These are phyloP conservation scores for Drosophila triauraria DNA, from an alignment of 1,140 invertebrate genomes.

Conservation along the genomic window DNA sequence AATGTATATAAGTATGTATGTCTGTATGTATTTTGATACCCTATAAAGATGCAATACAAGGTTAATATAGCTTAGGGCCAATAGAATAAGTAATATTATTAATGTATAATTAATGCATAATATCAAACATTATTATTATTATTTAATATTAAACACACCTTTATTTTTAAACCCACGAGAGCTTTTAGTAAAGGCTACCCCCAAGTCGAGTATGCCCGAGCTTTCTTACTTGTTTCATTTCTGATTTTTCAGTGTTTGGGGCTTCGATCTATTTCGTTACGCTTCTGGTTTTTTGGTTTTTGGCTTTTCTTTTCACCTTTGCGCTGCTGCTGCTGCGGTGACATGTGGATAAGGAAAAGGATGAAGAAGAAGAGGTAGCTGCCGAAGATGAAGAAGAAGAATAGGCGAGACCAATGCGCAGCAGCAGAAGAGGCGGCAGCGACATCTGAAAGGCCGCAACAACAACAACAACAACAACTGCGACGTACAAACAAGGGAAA, in stretches of 20 bases:
- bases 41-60: no score
- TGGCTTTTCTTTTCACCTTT: conserved; percentile 56
- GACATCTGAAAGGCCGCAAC: conserved; percentile 37
- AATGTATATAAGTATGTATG: conserved; percentile 1
- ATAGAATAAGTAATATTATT: neutral
- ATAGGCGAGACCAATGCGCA: conserved; percentile 18
- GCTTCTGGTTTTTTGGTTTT: conserved; percentile 83
- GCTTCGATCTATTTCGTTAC: conserved; percentile 72
- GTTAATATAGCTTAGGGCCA: neutral
- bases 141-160: neutral
- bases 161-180: neutral
- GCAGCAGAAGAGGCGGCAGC: conserved; percentile 1
- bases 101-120: neutral
- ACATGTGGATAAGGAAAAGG: conserved; percentile 56
- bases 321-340: conserved; percentile 69
- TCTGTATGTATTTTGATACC: neutral
- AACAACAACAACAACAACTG: conserved; percentile 15
- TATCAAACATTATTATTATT: neutral
- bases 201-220: neutral
- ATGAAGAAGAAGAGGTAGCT: conserved; percentile 11
- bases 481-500: conserved; percentile 26
- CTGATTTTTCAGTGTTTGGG: conserved; percentile 36
- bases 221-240: conserved; percentile 15
- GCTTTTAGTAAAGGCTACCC: neutral
- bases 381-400: conserved; percentile 16